Percentiles rank a stretch among this genome's conserved stretches.
These are phyloP conservation scores for Acanthiza pusilla DNA, from an alignment of 2,797 vertebrate species.

Conservation along the genomic window DNA sequence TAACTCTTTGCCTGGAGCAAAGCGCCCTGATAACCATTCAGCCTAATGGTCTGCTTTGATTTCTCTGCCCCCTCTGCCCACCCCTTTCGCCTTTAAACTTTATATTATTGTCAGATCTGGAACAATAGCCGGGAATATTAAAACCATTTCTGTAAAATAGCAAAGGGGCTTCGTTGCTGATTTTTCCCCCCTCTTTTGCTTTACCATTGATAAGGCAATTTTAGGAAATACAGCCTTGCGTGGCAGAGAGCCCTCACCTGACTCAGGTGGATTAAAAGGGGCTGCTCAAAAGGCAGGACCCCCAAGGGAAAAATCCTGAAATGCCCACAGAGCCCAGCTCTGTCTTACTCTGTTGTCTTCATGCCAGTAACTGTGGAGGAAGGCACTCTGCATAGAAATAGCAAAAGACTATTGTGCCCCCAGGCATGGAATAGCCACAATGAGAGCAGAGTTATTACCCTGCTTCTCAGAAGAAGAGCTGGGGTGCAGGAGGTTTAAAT, in stretches of 20 bases:
- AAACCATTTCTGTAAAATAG: neutral
- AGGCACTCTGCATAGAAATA: slow-evolving; percentile 36
- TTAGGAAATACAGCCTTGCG: neutral
- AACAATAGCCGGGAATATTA: slow-evolving; percentile 17
- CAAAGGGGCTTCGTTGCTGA: neutral
- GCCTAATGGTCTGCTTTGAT: slow-evolving; percentile 95
- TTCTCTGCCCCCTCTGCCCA: slow-evolving; percentile 70
- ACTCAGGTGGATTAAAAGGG: neutral
- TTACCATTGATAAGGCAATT: neutral
- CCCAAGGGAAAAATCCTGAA: neutral
- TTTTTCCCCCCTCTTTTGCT: neutral
- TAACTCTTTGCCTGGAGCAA: slow-evolving; percentile 92
- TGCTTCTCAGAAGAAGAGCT: neutral
- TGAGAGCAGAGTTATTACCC: slow-evolving; percentile 14
- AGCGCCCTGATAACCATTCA: slow-evolving; percentile 88
- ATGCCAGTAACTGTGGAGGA: neutral
- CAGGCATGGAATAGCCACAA: neutral
- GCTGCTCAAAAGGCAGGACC: neutral
- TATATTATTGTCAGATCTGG: neutral
- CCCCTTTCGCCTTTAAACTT: slow-evolving; percentile 18
- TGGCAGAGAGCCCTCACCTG: neutral
- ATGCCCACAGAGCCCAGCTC: neutral
- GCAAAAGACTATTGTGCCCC: neutral
- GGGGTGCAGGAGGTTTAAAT: neutral
- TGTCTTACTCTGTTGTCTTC: neutral